phyloP scores from a whole-genome alignment of 2,113 vertebrate genomes.

The Pan troglodytes region NHGRI_mPanTro3-v2.1_pri NC_072403.2:96346501-96347000 shows the following conservation, averaged over 20 bases:
- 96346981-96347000: not conserved
- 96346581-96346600: not conserved
- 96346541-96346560: not conserved
- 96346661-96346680: not conserved
- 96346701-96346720: not conserved
- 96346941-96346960: too few relatives aligned
- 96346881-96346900: not conserved
- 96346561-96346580: not conserved
- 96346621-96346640: not conserved
- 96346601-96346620: not conserved
- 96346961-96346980: not conserved
- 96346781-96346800: slow-evolving; percentile 22
- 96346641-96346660: not conserved
- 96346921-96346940: not conserved
- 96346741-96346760: not conserved
- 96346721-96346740: not conserved
- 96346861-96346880: not conserved
- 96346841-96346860: not conserved
- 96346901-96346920: not conserved
- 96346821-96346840: slow-evolving; percentile 18
- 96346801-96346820: not conserved
- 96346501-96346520: not conserved
- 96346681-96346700: not conserved
- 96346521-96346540: not conserved
- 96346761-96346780: not conserved